Evolutionary conservation across 2,113 vertebrate species (phyloP).

Genomic region (Lamprologus sp.): DNA sequence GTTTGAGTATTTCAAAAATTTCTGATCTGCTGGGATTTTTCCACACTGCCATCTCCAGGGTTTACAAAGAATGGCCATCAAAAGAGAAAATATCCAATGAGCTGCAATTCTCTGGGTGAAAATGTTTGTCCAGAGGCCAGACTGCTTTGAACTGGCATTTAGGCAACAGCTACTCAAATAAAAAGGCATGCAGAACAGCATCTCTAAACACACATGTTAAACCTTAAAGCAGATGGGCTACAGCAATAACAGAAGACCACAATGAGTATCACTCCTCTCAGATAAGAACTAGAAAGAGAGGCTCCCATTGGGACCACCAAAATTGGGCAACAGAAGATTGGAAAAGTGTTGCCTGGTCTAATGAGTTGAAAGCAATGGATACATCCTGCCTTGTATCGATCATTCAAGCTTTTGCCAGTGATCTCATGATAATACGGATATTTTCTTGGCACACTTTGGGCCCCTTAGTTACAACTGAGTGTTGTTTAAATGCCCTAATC

Average conservation of each 20-base stretch:
- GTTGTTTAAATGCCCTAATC: not conserved
- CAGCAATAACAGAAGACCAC: not conserved
- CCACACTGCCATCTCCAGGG: not conserved
- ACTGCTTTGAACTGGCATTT: not conserved
- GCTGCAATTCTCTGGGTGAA: not conserved
- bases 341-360: not conserved
- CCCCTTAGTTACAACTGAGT: not conserved
- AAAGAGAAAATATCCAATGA: not conserved
- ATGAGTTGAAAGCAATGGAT: not conserved
- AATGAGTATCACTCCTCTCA: not conserved
- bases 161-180: not conserved
- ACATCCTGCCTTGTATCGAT: not conserved
- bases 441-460: not conserved
- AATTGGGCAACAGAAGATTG: not conserved
- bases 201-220: not conserved
- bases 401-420: not conserved
- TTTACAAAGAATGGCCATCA: not conserved
- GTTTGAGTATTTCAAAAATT: not conserved
- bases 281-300: not conserved
- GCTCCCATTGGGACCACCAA: not conserved
- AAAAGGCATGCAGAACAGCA: not conserved
- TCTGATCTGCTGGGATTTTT: not conserved
- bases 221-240: not conserved
- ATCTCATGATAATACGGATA: not conserved
- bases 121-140: not conserved